Base-by-base conservation (phyloP, 2,113 vertebrate species). In the Sminthopsis crassicaudata region DNA sequence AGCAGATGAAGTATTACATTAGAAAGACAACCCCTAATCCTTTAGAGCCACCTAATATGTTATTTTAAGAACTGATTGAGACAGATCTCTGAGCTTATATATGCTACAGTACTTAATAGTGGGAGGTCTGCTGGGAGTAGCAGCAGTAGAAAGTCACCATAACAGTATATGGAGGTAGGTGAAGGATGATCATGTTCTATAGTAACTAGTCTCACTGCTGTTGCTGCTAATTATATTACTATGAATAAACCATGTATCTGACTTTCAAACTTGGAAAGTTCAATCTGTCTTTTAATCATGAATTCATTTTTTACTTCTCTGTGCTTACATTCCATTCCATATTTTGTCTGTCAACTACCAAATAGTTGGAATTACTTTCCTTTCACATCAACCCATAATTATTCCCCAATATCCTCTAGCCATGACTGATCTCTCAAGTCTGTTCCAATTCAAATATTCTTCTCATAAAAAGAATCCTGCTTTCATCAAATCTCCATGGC, bases 251-350 rank as follows among this genome's bases (percentile, higher is more conserved):
- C n/a, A 84, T 23, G 19, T 76, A 84, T 42, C 42, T 84, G 55
- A 94, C 2, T 42, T 53, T 0, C 48, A 57, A 36, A 25, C 94
- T 92, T 91, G 93, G 26, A 95, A 23, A 36, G 94, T 91, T 93
- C 23, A 51, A 93, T 91, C 16, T 42, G 5, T 23, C 27, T 27
- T 97, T 93, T 91, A 46, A 16, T 53, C 25, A 46, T 91, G 92
- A 57, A 55, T 94, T 27, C 25, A 51, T 51, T 94, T 11, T n/a
- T n/a, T 95, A 95, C 24, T 5, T 76, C 36, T 11, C 92, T 55
- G 14, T 95, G 22, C 0, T 92, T 1, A 89, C 90, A 89, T 16
- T 92, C 91, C 53, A 91, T 0, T 51, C 94, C 94, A 93, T 76
- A 26, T 4, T 16, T 46, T 27, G 50, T 92, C 67, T 24, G 76